Base-by-base conservation (phyloP, 2,888 invertebrate species). In the Ochropleura leucogaster region DNA sequence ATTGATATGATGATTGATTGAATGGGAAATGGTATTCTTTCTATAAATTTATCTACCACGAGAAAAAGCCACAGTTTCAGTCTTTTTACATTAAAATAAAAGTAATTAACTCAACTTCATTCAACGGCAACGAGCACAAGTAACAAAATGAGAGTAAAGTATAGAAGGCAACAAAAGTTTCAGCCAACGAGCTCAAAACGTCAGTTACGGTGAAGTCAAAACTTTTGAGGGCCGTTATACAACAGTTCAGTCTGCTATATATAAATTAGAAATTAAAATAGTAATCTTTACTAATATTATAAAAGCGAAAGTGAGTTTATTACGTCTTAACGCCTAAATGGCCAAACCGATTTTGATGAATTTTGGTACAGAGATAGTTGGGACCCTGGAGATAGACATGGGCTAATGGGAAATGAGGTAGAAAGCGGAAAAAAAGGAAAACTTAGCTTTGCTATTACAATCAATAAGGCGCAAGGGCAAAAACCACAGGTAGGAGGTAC, bases 161-260 rank as follows among this genome's bases (percentile, higher is more conserved):
- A 73, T 40, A 51, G 9, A 20, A 30, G 59, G 42, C 59, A 80
- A 42, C 59, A 74, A 42, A 77, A 77, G 74, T 74, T 64, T 75
- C 12, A 42, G 8, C 46, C 12, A 47, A 64, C 49, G 42, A 74
- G 42, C 59, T 42, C 57, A 44, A 20, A 76, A 64, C 64, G 30
- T 77, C 77, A 77, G 80, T 59, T 59, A 42, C 74, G 64, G 12
- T 16, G 63, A 10, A 57, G 57, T 59, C 40, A 12, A 73, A 74
- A 74, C 80, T 80, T 76, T 74, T 74, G 57, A 55, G 5, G 42
- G 46, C n/a, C 49, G 8, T 59, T 73, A 49, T 77, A 57, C 30
- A 51, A 57, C 12, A 42, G 16, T 62, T 72, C 12, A 46, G 8
- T 59, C 1, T 14, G 14, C 30, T 46, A 2, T 51, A 71, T 3